Percentiles rank a stretch among this genome's conserved stretches.
These are phyloP conservation scores for Cryptoprocta ferox DNA, from an alignment of 2,797 vertebrate species.

Conservation along the genomic window DNA sequence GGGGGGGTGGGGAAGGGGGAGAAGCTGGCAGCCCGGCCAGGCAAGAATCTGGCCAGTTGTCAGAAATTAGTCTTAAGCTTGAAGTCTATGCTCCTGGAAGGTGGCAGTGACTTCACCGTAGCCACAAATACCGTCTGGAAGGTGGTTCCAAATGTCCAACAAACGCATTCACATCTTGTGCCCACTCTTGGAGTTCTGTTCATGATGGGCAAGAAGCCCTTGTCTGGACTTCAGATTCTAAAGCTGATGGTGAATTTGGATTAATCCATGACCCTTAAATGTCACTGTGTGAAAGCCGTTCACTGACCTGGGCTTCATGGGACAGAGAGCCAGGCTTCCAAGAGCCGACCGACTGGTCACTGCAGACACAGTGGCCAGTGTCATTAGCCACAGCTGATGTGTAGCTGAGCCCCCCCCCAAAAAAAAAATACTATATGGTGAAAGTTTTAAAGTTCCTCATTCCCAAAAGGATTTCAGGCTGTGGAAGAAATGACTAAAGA, in stretches of 20 bases:
- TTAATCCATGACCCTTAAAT: background rate
- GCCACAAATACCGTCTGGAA: accelerated
- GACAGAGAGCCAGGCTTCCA: background rate
- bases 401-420: background rate
- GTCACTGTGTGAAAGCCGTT: background rate
- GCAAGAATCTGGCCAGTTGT: background rate
- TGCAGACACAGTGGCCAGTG: accelerated
- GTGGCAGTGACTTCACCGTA: background rate
- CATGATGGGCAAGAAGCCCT: background rate
- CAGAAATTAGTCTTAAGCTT: background rate
- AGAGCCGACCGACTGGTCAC: background rate
- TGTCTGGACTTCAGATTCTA: background rate
- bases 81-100: background rate
- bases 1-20: background rate
- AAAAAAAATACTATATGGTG: background rate
- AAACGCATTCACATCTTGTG: accelerated
- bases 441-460: background rate
- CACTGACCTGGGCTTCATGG: background rate
- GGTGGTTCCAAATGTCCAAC: background rate
- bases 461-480: background rate
- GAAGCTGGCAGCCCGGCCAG: background rate
- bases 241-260: too few species aligned
- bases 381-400: background rate
- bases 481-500: background rate
- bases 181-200: background rate